phyloP scores from a whole-genome alignment of 2,888 invertebrate genomes.

The Orthosia gracilis region DNA sequence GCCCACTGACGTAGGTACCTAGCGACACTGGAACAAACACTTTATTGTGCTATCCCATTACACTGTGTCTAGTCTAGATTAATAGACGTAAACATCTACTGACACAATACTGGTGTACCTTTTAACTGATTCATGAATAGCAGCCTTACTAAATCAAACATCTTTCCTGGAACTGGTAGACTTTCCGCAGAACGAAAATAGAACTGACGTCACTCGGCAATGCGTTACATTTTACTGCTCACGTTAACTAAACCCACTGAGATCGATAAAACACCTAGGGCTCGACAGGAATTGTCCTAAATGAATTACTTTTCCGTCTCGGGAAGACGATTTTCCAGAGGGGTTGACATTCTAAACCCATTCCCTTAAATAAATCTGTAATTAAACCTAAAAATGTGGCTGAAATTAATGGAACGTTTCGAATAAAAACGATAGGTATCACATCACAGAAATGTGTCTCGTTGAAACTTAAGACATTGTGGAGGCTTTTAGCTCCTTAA shows the following conservation, averaged over 20 bases:
- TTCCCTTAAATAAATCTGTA: constrained; percentile 50
- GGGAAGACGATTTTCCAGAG: constrained; percentile 44
- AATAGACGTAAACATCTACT: constrained; percentile 26
- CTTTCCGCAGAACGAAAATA: constrained; percentile 53
- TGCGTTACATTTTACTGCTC: constrained; percentile 62
- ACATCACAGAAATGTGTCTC: constrained; percentile 37
- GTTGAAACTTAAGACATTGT: constrained; percentile 58
- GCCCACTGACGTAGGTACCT: constrained; percentile 36
- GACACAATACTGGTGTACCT: constrained; percentile 18
- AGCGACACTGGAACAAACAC: constrained; percentile 44
- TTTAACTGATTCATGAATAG: constrained; percentile 40
- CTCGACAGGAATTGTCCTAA: constrained; percentile 60
- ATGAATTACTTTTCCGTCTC: constrained; percentile 53
- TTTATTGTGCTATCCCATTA: constrained; percentile 52
- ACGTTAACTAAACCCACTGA: constrained; percentile 52
- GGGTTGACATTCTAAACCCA: constrained; percentile 39
- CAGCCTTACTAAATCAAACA: constrained; percentile 57
- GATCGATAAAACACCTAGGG: constrained; percentile 62
- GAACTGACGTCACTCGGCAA: constrained; percentile 58
- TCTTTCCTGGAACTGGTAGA: constrained; percentile 61
- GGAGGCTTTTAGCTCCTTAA: constrained; percentile 54
- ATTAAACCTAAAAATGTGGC: constrained; percentile 42
- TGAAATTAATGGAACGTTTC: constrained; percentile 45
- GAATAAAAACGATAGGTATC: constrained; percentile 52
- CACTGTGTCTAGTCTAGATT: constrained; percentile 34